Percentiles rank a stretch among this genome's conserved stretches.
Evolutionary conservation across 1,140 invertebrate species (phyloP).

Genomic region (Palaemon carinicauda): DNA sequence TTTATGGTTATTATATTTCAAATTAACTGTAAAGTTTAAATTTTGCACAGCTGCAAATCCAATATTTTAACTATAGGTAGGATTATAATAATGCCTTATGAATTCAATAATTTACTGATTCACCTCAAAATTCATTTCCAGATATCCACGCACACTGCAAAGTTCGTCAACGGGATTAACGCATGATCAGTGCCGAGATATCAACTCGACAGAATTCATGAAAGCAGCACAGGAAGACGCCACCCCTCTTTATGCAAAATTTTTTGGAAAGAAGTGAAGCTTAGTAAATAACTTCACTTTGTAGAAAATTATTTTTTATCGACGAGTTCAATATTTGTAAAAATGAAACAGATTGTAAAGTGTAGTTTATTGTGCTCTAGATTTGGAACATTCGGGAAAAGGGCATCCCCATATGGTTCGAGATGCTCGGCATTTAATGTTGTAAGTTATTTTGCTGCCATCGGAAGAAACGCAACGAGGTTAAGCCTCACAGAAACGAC

Average conservation of each 20-base stretch:
- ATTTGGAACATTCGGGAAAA: not conserved
- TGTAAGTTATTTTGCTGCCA: not conserved
- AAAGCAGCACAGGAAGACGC: not conserved
- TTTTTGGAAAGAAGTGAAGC: conserved; percentile 7
- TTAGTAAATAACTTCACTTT: not conserved
- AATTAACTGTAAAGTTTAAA: too few species aligned
- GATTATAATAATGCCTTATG: not conserved
- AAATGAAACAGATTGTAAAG: not conserved
- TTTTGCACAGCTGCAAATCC: not conserved
- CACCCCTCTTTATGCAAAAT: not conserved
- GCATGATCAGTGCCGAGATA: conserved; percentile 7
- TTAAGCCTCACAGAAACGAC: not conserved
- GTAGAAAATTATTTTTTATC: not conserved
- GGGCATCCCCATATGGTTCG: too few species aligned
- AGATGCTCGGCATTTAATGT: too few species aligned
- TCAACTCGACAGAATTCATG: conserved; percentile 22
- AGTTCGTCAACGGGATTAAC: conserved; percentile 44
- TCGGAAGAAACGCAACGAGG: not conserved
- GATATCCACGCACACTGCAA: conserved; percentile 25
- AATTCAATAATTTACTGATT: not conserved
- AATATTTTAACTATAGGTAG: not conserved
- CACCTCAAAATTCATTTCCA: not conserved
- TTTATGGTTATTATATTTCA: too few species aligned
- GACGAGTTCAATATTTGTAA: not conserved
- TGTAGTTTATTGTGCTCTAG: not conserved